These are phyloP conservation scores for Montipora cactus DNA, from an alignment of 64 coral and sea anemone genomes.

Conservation along the genomic window DNA sequence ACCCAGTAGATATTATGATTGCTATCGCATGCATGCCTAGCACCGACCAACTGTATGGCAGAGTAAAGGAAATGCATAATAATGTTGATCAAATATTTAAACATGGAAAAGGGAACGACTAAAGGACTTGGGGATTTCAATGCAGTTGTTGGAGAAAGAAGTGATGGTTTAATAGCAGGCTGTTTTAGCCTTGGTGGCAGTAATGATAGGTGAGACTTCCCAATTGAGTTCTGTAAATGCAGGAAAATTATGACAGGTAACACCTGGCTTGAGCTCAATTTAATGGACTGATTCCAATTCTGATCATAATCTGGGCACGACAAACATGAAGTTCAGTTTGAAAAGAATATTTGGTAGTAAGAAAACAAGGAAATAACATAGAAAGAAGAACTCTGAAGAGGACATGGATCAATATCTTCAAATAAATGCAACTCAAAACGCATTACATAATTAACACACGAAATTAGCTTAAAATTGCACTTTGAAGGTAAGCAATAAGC, in stretches of 20 bases:
- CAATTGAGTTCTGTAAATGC: background rate
- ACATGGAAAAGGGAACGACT: conserved; percentile 55
- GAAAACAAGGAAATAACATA: no score
- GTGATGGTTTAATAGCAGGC: background rate
- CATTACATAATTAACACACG: no score
- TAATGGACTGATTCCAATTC: background rate
- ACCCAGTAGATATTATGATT: conserved; percentile 43
- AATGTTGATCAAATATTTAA: conserved; percentile 21
- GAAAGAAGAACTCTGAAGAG: no score
- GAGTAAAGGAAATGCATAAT: conserved; percentile 41
- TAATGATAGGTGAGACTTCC: background rate
- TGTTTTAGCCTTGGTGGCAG: background rate
- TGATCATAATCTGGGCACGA: no score
- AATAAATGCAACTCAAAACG: no score
- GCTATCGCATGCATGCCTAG: conserved; percentile 21
- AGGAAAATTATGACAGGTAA: background rate
- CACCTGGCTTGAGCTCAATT: no score
- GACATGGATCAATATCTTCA: no score
- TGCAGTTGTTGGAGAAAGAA: conserved; percentile 35
- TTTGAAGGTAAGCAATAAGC: no score
- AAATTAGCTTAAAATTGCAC: no score
- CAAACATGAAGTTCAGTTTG: no score
- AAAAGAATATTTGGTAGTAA: no score
- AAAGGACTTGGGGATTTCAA: conserved; percentile 47
- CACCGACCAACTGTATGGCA: conserved; percentile 36